A percentile compares a stretch with the other conserved stretches of the same genome.
phyloP scores from a whole-genome alignment of 2,797 vertebrate species.

The Clarias pachynema region DNA sequence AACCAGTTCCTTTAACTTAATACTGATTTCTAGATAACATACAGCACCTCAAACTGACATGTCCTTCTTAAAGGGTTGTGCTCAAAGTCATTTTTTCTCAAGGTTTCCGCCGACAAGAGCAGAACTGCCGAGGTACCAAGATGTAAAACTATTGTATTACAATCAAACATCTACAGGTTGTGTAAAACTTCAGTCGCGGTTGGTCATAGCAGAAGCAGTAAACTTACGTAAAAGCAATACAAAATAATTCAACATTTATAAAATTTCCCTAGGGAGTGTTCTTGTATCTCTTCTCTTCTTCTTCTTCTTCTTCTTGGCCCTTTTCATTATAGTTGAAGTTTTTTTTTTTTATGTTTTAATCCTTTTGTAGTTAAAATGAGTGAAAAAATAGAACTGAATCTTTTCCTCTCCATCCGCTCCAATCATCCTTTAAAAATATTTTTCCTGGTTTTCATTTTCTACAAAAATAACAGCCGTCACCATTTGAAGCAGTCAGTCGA shows the following conservation, averaged over 20 bases:
- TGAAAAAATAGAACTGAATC: conserved; percentile 20
- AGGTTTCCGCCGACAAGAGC: background rate
- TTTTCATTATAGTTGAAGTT: conserved; percentile 13
- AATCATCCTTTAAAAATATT: conserved; percentile 44
- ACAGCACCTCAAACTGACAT: background rate
- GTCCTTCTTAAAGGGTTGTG: background rate
- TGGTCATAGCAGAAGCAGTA: conserved; percentile 2
- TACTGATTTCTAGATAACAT: conserved; percentile 25
- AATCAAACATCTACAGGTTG: conserved; percentile 13
- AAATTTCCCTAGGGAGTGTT: background rate
- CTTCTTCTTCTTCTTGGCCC: background rate
- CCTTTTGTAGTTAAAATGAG: conserved; percentile 22
- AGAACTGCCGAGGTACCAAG: background rate
- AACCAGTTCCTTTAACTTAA: conserved; percentile 26
- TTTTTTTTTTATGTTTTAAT: background rate
- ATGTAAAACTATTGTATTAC: background rate
- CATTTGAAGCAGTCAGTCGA: conserved; percentile 40
- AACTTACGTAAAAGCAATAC: conserved; percentile 2
- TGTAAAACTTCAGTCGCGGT: background rate
- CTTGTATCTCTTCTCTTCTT: background rate
- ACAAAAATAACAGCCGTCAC: conserved; percentile 69
- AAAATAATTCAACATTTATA: background rate
- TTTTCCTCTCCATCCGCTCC: conserved; percentile 43
- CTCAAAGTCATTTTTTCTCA: background rate
- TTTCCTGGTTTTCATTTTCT: conserved; percentile 57